Evolutionary conservation across 1,140 invertebrate species (phyloP), one percentile per base, ranked within the genome.

Genomic region (Plectrocnemia conspersa): DNA sequence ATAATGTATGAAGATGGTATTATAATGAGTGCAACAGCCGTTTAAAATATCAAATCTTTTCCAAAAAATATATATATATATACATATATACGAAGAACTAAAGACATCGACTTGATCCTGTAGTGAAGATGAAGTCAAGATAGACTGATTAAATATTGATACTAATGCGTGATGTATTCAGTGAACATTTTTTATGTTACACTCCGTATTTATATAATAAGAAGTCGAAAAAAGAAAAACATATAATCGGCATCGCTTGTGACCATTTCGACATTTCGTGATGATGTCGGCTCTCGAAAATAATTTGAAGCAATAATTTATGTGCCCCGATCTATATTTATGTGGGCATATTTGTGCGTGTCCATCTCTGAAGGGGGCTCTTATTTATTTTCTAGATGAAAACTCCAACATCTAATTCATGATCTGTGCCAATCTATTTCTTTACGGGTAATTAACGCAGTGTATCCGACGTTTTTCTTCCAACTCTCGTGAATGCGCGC

Each of bases 361-460:
- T n/a, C n/a, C 18, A 32, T 23, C 15, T 29, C 18, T 29, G 25
- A 47, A 24, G n/a, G n/a, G 44, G 23, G 24, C 21, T 50, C 38
- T 50, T 50, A 50, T 50, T 50, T 50, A 50, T 50, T 21, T 50
- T 50, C 47, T 50, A 35, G 29, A 50, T 22, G 47, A 50, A 50
- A 50, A 50, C 33, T 32, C 18, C 18, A 50, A 27, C 33, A 38
- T 50, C 47, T 38, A 38, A 50, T 50, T 50, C 47, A 50, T 50
- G 47, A 50, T 50, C 47, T 50, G 47, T 50, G 47, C 47, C 47
- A 50, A 50, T 50, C 33, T 50, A 50, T 50, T 50, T 50, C 47
- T 38, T 50, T 27, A 50, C 47, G 47, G 47, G 47, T 50, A 50
- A 50, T 50, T 50, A 50, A 50, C 47, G 33, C 22, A 36, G 46